Evolutionary conservation across 1,140 invertebrate genomes (phyloP).

Genomic region (Drosophila grimshawi): DNA sequence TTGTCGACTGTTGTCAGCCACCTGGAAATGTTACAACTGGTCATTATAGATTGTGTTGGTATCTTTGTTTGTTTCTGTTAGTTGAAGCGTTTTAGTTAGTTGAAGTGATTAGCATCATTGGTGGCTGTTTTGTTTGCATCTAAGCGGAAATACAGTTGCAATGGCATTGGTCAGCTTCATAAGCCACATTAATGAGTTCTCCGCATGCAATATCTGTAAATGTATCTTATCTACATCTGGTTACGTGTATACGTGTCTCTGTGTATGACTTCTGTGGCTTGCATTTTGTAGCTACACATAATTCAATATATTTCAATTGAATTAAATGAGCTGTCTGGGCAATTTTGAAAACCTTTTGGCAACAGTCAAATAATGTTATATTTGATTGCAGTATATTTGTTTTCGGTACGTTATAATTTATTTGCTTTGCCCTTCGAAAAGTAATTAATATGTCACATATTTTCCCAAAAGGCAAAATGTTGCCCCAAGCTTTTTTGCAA

Average conservation of each 20-base stretch:
- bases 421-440: constrained; percentile 33
- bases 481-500: constrained; percentile 16
- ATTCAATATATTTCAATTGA: constrained; percentile 65
- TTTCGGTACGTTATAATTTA: constrained; percentile 9
- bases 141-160: constrained; percentile 71
- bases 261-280: constrained; percentile 40
- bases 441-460: constrained; percentile 71
- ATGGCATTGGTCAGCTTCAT: constrained; percentile 61
- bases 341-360: too few relatives aligned
- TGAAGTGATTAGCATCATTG: constrained; percentile 81
- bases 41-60: constrained; percentile 49
- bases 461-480: constrained; percentile 19
- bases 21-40: constrained; percentile 64
- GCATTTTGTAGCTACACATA: constrained; percentile 41
- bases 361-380: constrained; percentile 25
- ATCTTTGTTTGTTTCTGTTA: constrained; percentile 46
- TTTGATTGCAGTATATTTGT: constrained; percentile 33
- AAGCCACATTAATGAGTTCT: constrained; percentile 51
- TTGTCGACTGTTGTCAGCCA: constrained; percentile 71
- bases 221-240: background rate
- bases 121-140: constrained; percentile 75
- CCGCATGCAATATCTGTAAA: constrained; percentile 15
- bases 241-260: constrained; percentile 12
- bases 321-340: constrained; percentile 36
- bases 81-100: constrained; percentile 77